Evolutionary conservation across 2,797 vertebrate genomes (phyloP).

Genomic region (Acanthurus tractus): DNA sequence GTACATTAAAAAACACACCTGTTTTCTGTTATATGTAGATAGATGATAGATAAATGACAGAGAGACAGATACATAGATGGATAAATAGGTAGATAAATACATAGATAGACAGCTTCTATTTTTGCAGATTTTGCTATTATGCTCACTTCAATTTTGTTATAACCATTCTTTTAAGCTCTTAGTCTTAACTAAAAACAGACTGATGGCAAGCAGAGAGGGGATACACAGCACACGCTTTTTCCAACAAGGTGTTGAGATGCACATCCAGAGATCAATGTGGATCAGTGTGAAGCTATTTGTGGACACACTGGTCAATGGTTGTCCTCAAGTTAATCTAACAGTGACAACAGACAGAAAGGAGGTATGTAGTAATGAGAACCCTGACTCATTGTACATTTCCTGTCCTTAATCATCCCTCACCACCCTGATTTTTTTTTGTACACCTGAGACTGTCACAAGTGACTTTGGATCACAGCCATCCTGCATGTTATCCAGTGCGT

Average conservation of each 20-base stretch:
- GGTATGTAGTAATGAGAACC: slow-evolving; percentile 5
- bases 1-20: too few species aligned
- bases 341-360: not conserved
- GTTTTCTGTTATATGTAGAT: too few species aligned
- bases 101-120: not conserved
- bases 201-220: not conserved
- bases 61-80: too few species aligned
- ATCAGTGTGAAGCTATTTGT: slow-evolving; percentile 8
- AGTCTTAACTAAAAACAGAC: not conserved
- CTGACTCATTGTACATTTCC: not conserved
- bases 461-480: not conserved
- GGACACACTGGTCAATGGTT: not conserved
- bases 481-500: not conserved
- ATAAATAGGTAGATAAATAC: too few species aligned
- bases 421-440: not conserved
- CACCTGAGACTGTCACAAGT: not conserved
- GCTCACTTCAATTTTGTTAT: not conserved
- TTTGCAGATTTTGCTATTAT: not conserved
- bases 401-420: not conserved
- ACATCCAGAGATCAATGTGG: not conserved
- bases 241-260: not conserved
- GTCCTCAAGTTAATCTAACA: not conserved
- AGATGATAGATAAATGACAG: too few species aligned
- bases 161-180: not conserved
- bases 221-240: not conserved